Conservation (phyloP, 2,888 invertebrate genomes). For the Spilarctia lutea region DNA sequence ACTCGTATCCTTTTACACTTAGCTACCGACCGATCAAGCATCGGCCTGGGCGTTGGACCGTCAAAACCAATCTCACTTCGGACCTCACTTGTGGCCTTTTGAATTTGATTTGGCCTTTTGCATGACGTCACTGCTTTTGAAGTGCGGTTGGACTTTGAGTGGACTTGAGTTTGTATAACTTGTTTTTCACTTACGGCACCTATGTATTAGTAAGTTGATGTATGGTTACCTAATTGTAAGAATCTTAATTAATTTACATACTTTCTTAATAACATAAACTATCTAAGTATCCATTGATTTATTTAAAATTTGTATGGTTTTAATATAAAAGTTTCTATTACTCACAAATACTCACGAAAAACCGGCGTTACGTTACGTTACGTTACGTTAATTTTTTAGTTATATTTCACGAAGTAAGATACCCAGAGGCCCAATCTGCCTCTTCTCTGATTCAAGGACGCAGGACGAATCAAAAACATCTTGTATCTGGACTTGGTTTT, state of each 20-base stretch:
- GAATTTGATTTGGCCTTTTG: slow-evolving; percentile 63
- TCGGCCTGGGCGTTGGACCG: slow-evolving; percentile 62
- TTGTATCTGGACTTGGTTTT: background rate
- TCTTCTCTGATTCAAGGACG: background rate
- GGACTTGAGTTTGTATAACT: slow-evolving; percentile 40
- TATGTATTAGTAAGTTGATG: background rate
- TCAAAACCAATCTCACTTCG: slow-evolving; percentile 68
- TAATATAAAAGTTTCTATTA: no score
- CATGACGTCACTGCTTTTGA: slow-evolving; percentile 58
- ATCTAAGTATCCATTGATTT: no score
- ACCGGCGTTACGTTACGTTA: background rate
- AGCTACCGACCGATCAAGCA: slow-evolving; percentile 57
- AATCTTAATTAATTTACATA: no score
- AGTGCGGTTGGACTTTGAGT: slow-evolving; percentile 54
- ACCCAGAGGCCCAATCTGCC: background rate
- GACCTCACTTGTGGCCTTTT: slow-evolving; percentile 61
- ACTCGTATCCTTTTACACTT: slow-evolving; percentile 51
- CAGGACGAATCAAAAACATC: background rate
- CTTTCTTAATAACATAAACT: no score
- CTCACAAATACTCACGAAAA: background rate
- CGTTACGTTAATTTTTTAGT: background rate
- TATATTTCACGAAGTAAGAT: background rate
- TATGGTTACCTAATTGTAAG: no score
- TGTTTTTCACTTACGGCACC: slow-evolving; percentile 19
- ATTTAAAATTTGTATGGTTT: no score